Conservation (phyloP, 2,113 vertebrate genomes). For the Taurulus bubalis region DNA sequence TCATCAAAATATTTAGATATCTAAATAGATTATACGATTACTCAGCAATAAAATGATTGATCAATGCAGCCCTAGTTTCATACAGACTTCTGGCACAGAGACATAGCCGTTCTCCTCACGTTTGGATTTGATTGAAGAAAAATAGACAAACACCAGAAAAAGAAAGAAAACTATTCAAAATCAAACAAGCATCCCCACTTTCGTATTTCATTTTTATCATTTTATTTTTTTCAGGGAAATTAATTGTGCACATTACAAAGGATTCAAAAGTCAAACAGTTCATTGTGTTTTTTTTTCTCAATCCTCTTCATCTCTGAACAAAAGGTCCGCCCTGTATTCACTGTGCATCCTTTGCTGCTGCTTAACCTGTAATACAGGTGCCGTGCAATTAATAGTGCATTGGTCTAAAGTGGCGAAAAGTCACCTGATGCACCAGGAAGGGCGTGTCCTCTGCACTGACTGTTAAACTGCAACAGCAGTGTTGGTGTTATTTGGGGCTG, state of each 20-base stretch:
- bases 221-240: neutral
- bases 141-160: neutral
- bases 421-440: slow-evolving; percentile 1
- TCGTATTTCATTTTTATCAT: neutral
- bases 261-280: neutral
- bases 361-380: slow-evolving; percentile 25
- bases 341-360: neutral
- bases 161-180: too few species aligned
- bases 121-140: neutral
- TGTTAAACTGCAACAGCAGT: neutral
- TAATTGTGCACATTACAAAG: neutral
- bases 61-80: neutral
- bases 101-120: too few species aligned
- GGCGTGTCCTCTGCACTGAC: slow-evolving; percentile 22
- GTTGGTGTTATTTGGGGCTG: neutral
- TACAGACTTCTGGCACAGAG: neutral
- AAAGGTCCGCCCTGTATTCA: neutral
- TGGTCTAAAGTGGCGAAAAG: neutral
- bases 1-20: neutral
- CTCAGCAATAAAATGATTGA: neutral
- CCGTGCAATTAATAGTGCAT: neutral
- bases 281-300: neutral
- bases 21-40: neutral
- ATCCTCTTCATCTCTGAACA: neutral
- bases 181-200: neutral